Base-by-base conservation (phyloP, 2,888 invertebrate species). In the Apotomis turbidana region DNA sequence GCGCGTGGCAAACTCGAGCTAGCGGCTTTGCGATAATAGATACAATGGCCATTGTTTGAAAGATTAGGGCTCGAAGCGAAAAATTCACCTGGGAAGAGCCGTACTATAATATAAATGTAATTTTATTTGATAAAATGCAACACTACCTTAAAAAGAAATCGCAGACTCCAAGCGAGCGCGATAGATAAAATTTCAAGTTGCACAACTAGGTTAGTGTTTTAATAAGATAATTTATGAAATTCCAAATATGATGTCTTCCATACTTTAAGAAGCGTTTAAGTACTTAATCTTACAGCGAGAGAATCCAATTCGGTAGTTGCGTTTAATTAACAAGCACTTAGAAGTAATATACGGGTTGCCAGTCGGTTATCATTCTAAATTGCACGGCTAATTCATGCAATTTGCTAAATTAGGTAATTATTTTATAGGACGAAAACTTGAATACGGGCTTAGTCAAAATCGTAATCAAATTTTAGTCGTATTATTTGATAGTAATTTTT, bases 281-380 rank as follows among this genome's bases (percentile, higher is more conserved):
- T 51, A 36, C 62, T 52, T 60, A 70, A 46, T 52, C 58, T 15
- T 59, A 61, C 51, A 27, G 27, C 27, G 27, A 27, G 27, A 27
- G 27, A 27, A 27, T 27, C 27, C 27, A 68, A 68, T 61, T 60
- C 15, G 36, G 57, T 44, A n/a, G 63, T 57, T 36, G 57, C 49
- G 57, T 67, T 62, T 44, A 71, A 71, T 68, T 71, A 68, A 61
- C 52, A 38, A 36, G 4, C 61, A 71, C 57, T 71, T 68, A 68
- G 61, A 60, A 8, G 27, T 36, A 55, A 51, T 57, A 68, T 62
- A 51, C 41, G 51, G 10, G 38, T 59, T 12, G 57, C 66, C n/a
- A 54, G 46, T 52, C 62, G 62, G 62, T 71, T 68, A 62, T 62
- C 62, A 62, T 52, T 62, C 41, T 68, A 57, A 71, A 68, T 68